Percentiles rank a stretch among this genome's conserved stretches.
Conservation (phyloP, 1,140 invertebrate species). For the Aphidius ervi region DNA sequence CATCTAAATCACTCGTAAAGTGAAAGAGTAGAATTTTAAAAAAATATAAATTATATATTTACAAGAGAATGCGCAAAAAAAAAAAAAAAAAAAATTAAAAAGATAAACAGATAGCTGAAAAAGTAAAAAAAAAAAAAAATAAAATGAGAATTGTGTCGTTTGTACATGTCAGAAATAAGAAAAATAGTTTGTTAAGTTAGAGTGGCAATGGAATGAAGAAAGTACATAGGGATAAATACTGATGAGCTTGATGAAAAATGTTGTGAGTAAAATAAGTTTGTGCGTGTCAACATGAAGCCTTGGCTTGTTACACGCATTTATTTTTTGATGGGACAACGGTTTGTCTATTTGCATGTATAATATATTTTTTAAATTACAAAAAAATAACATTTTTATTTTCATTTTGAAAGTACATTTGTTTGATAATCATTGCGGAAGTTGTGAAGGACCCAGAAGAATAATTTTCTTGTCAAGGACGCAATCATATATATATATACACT, state of each 20-base stretch:
- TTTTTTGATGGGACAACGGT: slow-evolving; percentile 18
- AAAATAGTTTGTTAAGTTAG: too few species aligned
- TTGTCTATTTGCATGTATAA: background rate
- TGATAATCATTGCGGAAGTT: too few species aligned
- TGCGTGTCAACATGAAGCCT: slow-evolving; percentile 20
- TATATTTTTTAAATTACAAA: too few species aligned
- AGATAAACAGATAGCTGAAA: slow-evolving; percentile 16
- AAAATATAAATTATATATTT: slow-evolving; percentile 4
- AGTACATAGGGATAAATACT: background rate
- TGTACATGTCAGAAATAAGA: too few species aligned
- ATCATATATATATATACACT: too few species aligned
- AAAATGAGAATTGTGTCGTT: background rate
- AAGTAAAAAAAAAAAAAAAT: background rate
- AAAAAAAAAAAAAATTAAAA: slow-evolving; percentile 20
- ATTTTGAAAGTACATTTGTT: slow-evolving; percentile 9
- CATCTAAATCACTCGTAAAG: slow-evolving; percentile 2
- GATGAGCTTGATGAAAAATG: slow-evolving; percentile 6
- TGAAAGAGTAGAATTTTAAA: slow-evolving; percentile 12
- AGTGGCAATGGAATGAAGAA: too few species aligned
- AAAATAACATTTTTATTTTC: too few species aligned
- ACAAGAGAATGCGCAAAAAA: background rate
- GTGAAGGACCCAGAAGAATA: too few species aligned
- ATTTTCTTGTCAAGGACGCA: too few species aligned
- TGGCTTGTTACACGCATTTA: slow-evolving; percentile 18
- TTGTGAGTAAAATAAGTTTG: slow-evolving; percentile 10